phyloP scores from a whole-genome alignment of 2,113 vertebrate species.

The Saguinus imperator region DNA sequence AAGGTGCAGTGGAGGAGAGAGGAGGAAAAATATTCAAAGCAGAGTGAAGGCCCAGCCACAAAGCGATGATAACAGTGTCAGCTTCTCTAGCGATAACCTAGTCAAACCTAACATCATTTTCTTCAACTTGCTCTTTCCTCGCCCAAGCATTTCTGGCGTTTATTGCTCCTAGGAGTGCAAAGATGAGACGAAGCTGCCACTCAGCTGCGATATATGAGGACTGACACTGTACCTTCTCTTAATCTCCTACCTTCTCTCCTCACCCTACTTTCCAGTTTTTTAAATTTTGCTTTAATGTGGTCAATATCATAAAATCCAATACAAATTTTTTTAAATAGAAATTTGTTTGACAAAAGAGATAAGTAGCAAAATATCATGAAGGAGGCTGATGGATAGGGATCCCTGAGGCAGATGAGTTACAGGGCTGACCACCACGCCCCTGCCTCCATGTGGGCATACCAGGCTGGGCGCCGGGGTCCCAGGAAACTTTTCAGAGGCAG shows the following conservation, averaged over 20 bases:
- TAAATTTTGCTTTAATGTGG: neutral
- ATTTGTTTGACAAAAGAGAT: neutral
- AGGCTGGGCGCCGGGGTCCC: neutral
- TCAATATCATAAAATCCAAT: slow-evolving; percentile 63
- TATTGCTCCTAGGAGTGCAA: slow-evolving; percentile 58
- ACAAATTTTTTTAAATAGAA: slow-evolving; percentile 3
- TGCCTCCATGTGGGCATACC: neutral
- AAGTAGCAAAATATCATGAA: neutral
- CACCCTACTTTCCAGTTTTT: neutral
- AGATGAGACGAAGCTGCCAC: slow-evolving; percentile 61
- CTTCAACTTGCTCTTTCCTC: slow-evolving; percentile 64
- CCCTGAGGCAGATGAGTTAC: slow-evolving; percentile 20
- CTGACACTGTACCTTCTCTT: neutral
- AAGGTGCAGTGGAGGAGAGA: neutral
- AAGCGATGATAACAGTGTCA: slow-evolving; percentile 43
- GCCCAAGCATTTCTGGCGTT: slow-evolving; percentile 47
- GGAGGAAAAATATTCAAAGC: neutral
- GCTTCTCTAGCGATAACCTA: slow-evolving; percentile 60
- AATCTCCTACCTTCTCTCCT: neutral
- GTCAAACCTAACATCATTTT: slow-evolving; percentile 54
- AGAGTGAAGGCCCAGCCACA: neutral
- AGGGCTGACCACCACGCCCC: neutral
- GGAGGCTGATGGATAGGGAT: neutral
- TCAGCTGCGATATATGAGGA: slow-evolving; percentile 51
- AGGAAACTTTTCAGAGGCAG: neutral